These are phyloP conservation scores for Sakesphorus luctuosus DNA, from an alignment of 2,113 vertebrate genomes.

Conservation along the genomic window DNA sequence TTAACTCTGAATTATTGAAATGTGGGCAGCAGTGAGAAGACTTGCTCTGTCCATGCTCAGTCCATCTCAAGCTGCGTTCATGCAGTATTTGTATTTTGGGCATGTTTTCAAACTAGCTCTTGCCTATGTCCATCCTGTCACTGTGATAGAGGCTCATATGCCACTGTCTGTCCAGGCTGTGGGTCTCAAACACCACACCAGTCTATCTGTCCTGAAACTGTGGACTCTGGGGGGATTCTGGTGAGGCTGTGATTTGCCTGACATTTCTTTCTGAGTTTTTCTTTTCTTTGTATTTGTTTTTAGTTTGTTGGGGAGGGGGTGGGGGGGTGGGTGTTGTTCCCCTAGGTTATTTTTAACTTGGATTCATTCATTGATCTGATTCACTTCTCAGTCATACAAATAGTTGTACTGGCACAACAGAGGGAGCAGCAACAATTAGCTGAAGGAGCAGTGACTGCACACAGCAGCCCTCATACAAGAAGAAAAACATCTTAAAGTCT, in stretches of 20 bases:
- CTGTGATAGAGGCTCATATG: neutral
- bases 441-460: neutral
- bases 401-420: neutral
- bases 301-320: no score
- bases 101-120: neutral
- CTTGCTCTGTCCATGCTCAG: neutral
- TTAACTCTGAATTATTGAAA: neutral
- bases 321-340: no score
- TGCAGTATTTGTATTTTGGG: neutral
- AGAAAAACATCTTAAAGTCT: neutral
- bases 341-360: neutral
- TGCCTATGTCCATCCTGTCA: neutral
- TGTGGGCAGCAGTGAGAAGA: neutral
- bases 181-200: neutral
- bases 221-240: neutral
- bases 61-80: neutral
- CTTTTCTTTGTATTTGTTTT: no score
- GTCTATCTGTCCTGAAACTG: neutral
- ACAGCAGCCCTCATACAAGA: neutral
- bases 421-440: conserved; percentile 17
- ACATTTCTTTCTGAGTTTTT: neutral
- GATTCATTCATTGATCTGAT: conserved; percentile 8
- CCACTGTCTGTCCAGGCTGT: neutral
- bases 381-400: neutral
- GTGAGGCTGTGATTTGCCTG: neutral